Conservation (phyloP, 2,888 invertebrate genomes). For the Steromphala cineraria region DNA sequence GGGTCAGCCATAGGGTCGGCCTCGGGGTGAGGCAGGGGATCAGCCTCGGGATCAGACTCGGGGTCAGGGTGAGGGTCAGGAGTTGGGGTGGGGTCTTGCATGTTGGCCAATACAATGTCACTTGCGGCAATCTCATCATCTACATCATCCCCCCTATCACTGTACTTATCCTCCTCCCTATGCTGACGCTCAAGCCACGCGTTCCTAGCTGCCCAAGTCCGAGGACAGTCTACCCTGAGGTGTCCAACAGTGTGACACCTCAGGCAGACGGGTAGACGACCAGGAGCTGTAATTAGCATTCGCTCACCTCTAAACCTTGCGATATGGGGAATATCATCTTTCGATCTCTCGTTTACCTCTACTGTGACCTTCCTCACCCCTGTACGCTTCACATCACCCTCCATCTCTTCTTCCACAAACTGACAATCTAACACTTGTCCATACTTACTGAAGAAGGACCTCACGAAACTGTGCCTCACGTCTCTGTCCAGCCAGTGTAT, state of each 20-base stretch:
- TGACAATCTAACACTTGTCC: neutral
- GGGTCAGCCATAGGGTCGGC: too few species aligned
- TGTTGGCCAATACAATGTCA: too few species aligned
- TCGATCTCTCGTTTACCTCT: neutral
- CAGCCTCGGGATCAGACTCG: too few species aligned
- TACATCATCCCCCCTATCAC: neutral
- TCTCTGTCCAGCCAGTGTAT: neutral
- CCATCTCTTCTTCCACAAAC: neutral
- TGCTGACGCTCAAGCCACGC: too few species aligned
- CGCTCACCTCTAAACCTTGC: neutral
- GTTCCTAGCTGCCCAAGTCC: neutral
- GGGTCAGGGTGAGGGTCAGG: too few species aligned
- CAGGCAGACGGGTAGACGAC: neutral
- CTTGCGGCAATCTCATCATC: neutral
- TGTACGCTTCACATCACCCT: neutral
- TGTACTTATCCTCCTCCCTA: too few species aligned
- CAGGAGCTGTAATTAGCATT: neutral
- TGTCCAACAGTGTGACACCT: neutral
- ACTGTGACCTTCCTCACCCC: neutral
- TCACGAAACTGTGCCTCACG: neutral
- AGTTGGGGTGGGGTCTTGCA: too few species aligned
- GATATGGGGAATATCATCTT: neutral
- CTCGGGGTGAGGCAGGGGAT: too few species aligned
- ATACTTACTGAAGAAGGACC: neutral
- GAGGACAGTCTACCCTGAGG: neutral